Percentiles rank a stretch among this genome's conserved stretches.
These are phyloP conservation scores for Oasisia sp. DNA, from an alignment of 2,888 invertebrate genomes.

Conservation along the genomic window DNA sequence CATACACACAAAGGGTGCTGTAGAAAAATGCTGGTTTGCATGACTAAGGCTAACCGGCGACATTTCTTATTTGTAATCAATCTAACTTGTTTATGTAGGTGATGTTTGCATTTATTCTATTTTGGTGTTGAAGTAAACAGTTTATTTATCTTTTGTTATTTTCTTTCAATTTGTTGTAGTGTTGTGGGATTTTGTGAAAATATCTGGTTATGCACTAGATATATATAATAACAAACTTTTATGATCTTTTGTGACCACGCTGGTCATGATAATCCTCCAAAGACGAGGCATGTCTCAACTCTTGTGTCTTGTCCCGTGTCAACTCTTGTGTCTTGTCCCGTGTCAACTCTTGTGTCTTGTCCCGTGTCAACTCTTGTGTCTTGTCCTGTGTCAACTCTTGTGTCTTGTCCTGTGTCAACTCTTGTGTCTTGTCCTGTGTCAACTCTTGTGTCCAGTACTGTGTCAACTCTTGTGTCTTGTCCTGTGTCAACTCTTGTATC, in stretches of 20 bases:
- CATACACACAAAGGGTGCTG: not conserved
- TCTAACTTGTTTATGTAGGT: no score
- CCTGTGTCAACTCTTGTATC: not conserved
- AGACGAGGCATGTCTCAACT: not conserved
- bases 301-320: not conserved
- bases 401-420: not conserved
- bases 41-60: not conserved
- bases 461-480: not conserved
- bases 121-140: no score
- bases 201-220: no score
- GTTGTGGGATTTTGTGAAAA: no score
- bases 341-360: not conserved
- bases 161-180: no score
- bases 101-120: no score
- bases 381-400: not conserved
- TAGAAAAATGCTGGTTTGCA: not conserved
- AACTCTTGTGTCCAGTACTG: not conserved
- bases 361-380: not conserved
- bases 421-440: not conserved
- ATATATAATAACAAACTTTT: no score
- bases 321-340: no score
- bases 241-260: no score
- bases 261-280: not conserved
- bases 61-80: no score
- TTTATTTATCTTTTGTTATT: no score